phyloP scores from a whole-genome alignment of 2,888 invertebrate genomes.

The Selenia dentaria region DNA sequence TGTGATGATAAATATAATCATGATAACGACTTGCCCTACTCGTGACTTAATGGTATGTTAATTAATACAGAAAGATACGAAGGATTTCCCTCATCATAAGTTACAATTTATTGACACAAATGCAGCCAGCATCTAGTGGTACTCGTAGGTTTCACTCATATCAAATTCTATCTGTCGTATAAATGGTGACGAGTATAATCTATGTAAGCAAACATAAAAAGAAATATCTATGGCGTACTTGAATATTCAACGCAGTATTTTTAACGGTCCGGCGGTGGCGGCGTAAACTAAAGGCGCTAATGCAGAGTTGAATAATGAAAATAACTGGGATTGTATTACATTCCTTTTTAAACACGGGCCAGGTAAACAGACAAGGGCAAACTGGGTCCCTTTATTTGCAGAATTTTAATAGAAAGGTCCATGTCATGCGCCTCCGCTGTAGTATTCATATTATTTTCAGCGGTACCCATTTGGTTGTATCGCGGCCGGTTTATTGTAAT shows the following conservation, averaged over 20 bases:
- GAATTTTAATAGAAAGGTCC: conserved; percentile 78
- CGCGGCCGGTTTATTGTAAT: conserved; percentile 41
- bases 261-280: conserved; percentile 8
- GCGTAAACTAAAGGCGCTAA: conserved; percentile 47
- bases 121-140: no score
- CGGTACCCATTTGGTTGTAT: conserved; percentile 39
- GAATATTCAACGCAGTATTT: conserved; percentile 14
- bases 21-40: no score
- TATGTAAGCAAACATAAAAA: no score
- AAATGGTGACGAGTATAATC: no score
- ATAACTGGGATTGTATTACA: conserved; percentile 77
- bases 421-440: conserved; percentile 34
- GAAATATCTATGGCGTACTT: neutral
- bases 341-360: conserved; percentile 72
- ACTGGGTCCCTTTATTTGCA: conserved; percentile 70
- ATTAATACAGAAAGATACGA: no score
- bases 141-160: no score
- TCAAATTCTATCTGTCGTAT: no score
- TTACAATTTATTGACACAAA: no score
- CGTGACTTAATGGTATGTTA: no score
- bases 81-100: no score
- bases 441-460: conserved; percentile 38
- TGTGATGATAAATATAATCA: no score
- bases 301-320: conserved; percentile 72
- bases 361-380: conserved; percentile 72